A percentile compares a stretch with the other conserved stretches of the same genome.
Evolutionary conservation across 53 echinoderm and acorn worm genomes (phyloP).

Genomic region (Echinarachnius parma): DNA sequence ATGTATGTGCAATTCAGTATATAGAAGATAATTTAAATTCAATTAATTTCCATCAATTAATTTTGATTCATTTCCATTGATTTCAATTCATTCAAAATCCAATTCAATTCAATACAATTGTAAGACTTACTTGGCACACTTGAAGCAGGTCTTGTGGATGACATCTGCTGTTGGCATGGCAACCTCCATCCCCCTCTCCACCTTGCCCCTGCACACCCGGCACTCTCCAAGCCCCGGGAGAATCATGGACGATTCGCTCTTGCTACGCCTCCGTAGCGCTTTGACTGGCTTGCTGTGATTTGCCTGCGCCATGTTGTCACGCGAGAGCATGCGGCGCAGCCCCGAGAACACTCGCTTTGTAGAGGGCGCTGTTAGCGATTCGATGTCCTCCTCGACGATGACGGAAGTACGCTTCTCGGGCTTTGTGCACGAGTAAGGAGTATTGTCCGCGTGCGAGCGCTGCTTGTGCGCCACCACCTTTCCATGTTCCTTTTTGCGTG

Average conservation of each 20-base stretch:
- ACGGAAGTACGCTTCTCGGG: conserved; percentile 34
- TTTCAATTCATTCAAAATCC: too few relatives aligned
- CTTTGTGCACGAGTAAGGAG: conserved; percentile 24
- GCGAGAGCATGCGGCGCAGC: conserved; percentile 67
- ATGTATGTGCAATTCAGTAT: too few relatives aligned
- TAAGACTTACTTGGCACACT: conserved; percentile 63
- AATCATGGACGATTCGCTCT: conserved; percentile 26
- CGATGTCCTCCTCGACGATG: conserved; percentile 26
- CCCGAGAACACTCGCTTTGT: conserved; percentile 54
- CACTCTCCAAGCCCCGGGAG: conserved; percentile 50
- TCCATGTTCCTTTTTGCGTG: conserved; percentile 39
- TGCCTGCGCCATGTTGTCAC: conserved; percentile 57
- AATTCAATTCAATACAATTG: not conserved
- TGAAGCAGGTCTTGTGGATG: conserved; percentile 65
- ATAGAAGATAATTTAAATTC: too few relatives aligned
- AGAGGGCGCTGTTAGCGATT: not conserved
- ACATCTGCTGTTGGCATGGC: conserved; percentile 48
- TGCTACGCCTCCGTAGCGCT: conserved; percentile 22
- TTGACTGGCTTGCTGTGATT: conserved; percentile 7
- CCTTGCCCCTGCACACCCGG: conserved; percentile 55
- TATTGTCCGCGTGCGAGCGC: conserved; percentile 29
- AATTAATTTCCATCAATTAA: too few relatives aligned
- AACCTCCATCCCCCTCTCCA: conserved; percentile 55
- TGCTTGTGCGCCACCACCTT: conserved; percentile 24
- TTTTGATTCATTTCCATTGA: too few relatives aligned